phyloP scores from a whole-genome alignment of 1,140 invertebrate genomes.

The Lerema accius region DNA sequence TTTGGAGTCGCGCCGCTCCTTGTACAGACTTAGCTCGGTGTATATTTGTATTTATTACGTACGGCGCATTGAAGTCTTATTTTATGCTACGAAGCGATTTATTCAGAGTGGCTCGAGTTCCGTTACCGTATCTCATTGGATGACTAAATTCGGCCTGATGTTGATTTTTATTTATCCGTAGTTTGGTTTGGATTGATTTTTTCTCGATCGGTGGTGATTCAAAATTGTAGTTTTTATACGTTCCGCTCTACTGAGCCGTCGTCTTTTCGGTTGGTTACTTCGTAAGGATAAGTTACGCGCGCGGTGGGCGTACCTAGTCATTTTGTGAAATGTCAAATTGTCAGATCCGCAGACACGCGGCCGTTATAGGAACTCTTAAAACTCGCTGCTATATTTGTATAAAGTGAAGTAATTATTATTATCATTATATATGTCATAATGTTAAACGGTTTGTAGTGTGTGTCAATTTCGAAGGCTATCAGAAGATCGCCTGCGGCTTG shows the following conservation, averaged over 20 bases:
- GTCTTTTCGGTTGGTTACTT: slow-evolving; percentile 61
- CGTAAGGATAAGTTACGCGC: slow-evolving; percentile 64
- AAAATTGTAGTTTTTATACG: slow-evolving; percentile 59
- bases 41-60: slow-evolving; percentile 72
- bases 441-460: slow-evolving; percentile 76
- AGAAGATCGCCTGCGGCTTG: slow-evolving; percentile 51
- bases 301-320: slow-evolving; percentile 80
- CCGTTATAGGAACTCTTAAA: slow-evolving; percentile 84
- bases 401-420: slow-evolving; percentile 83
- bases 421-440: slow-evolving; percentile 80
- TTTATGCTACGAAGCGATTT: slow-evolving; percentile 68
- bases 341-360: slow-evolving; percentile 75
- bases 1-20: slow-evolving; percentile 48
- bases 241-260: slow-evolving; percentile 44
- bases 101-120: slow-evolving; percentile 80
- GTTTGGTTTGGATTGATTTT: slow-evolving; percentile 43
- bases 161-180: slow-evolving; percentile 37
- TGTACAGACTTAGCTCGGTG: slow-evolving; percentile 70
- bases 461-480: slow-evolving; percentile 81
- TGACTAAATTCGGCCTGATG: slow-evolving; percentile 58
- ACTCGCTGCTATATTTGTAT: slow-evolving; percentile 84
- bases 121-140: slow-evolving; percentile 71
- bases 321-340: slow-evolving; percentile 82
- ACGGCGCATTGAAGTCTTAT: slow-evolving; percentile 58
- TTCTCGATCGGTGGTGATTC: slow-evolving; percentile 54